Base-by-base conservation (phyloP, 1,140 invertebrate genomes). In the Epicauta chinensis region DNA sequence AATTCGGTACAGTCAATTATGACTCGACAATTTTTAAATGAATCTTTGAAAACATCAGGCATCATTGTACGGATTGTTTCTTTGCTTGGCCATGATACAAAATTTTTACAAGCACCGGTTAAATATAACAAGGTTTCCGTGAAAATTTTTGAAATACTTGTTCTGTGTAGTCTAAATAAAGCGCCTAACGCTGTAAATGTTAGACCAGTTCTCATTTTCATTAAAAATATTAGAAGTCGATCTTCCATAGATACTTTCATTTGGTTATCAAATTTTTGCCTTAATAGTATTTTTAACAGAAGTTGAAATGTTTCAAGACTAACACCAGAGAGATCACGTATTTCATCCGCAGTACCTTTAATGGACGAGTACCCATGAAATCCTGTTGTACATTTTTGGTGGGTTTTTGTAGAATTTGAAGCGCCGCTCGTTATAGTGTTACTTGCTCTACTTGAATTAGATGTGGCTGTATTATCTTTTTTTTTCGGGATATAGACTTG, bases 1-100 rank as follows among this genome's bases (percentile, higher is more conserved):
- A 69, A 48, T 62, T 71, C 65, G 30, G 56, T 61, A 44, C 65
- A 66, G 42, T 69, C 66, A n/a, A 71, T 58, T 36, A 70, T 68
- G 0, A 62, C 36, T n/a, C 36, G 36, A 10, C 53, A 57, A 30
- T 57, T 39, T 16, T 58, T 58, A 53, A 64, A 68, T 35, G 49
- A 32, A 32, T 15, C 17, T 51, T 62, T 60, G 39, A 68, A 70
- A n/a, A 41, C 32, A 43, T 40, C 23, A 37, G 65, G 66, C 54
- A 69, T 59, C 35, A 15, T 60, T 51, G 29, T 35, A 38, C 37
- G 11, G 3, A 64, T 23, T 31, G 10, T 34, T 12, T 13, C 31
- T 60, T 46, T 54, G 3, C 39, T 41, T 12, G 55, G 58, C 55
- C 55, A 60, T 54, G 54, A 43, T 17, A 60, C 38, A 49, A 31